phyloP scores from a whole-genome alignment of 1,140 invertebrate genomes.

The Zaprionus inermis region DNA sequence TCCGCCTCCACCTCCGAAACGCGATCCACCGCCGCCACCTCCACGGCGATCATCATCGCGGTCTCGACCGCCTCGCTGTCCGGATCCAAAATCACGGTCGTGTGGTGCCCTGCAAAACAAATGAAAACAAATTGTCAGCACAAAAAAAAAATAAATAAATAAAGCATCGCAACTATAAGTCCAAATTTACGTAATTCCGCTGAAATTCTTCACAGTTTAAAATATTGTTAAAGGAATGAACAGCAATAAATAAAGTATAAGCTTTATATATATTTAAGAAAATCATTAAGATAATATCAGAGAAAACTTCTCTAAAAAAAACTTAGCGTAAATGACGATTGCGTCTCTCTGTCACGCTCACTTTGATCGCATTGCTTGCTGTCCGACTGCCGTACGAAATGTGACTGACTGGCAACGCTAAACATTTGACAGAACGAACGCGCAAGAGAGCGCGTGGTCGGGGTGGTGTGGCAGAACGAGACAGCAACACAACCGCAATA shows the following conservation, averaged over 20 bases:
- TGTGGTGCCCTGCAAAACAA: constrained; percentile 76
- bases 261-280: constrained; percentile 3
- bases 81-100: constrained; percentile 77
- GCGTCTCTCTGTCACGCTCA: constrained; percentile 11
- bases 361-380: constrained; percentile 37
- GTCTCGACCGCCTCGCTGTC: constrained; percentile 78
- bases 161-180: background rate
- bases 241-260: background rate
- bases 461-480: constrained; percentile 40
- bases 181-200: background rate
- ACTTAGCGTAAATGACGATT: background rate
- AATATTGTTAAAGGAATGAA: background rate
- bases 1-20: constrained; percentile 63
- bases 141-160: background rate
- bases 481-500: constrained; percentile 74
- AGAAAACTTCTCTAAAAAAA: constrained; percentile 8
- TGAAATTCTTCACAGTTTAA: too few species aligned
- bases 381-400: constrained; percentile 20
- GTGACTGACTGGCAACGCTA: constrained; percentile 64
- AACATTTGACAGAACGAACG: constrained; percentile 64
- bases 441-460: constrained; percentile 21
- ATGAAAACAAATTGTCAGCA: background rate
- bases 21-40: constrained; percentile 68
- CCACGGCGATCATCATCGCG: constrained; percentile 78
- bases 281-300: background rate